Conservation (phyloP, 2,888 invertebrate species). For the Tupiocoris notatus region DNA sequence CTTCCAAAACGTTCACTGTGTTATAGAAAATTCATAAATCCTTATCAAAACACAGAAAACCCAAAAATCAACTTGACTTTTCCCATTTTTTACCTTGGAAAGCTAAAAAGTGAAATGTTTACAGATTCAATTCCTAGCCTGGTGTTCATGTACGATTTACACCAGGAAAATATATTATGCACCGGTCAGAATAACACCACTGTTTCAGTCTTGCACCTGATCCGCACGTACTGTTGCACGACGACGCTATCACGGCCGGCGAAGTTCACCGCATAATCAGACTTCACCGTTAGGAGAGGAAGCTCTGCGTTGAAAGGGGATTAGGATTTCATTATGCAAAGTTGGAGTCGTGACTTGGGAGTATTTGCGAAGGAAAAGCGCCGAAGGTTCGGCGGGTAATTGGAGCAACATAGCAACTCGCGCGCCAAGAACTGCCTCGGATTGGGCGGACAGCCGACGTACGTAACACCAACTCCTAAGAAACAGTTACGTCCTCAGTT, state of each 20-base stretch:
- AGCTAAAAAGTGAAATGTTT: no score
- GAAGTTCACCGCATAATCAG: neutral
- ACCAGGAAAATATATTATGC: no score
- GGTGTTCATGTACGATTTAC: no score
- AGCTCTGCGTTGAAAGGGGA: neutral
- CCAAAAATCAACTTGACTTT: no score
- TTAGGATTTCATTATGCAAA: constrained; percentile 34
- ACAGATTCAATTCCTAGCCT: no score
- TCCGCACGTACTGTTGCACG: neutral
- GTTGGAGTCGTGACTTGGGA: constrained; percentile 16
- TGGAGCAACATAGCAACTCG: neutral
- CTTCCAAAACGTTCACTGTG: no score
- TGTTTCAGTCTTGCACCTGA: no score
- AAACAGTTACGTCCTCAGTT: neutral
- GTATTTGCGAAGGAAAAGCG: neutral
- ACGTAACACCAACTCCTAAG: neutral
- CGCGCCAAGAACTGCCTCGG: neutral
- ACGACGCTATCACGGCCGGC: neutral
- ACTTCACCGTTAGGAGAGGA: neutral
- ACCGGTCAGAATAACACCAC: no score
- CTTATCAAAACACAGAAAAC: no score
- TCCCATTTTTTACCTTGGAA: no score
- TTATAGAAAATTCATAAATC: no score
- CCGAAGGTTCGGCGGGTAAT: neutral
- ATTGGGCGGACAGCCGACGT: neutral